phyloP scores from a whole-genome alignment of 2,888 invertebrate species.

The Tachina fera region DNA sequence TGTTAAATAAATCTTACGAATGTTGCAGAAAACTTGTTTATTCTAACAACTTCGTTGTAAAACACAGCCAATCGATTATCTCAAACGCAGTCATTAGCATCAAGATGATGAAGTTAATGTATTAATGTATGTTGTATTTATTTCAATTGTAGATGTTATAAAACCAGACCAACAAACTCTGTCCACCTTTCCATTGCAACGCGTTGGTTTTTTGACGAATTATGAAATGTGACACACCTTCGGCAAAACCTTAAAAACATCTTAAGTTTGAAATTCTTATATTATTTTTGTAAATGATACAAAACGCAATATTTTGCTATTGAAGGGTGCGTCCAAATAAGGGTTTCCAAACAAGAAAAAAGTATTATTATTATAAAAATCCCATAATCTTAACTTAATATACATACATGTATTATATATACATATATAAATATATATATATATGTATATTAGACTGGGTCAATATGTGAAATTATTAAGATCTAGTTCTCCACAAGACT shows the following conservation, averaged over 20 bases:
- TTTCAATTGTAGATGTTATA: constrained; percentile 52
- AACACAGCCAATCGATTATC: constrained; percentile 45
- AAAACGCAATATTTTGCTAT: constrained; percentile 56
- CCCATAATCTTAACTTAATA: too few relatives aligned
- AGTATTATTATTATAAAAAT: too few relatives aligned
- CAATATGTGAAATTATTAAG: too few relatives aligned
- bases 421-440: too few relatives aligned
- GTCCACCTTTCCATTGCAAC: constrained; percentile 62
- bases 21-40: neutral
- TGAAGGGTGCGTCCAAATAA: constrained; percentile 53
- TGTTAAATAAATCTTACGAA: neutral
- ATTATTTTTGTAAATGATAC: constrained; percentile 19
- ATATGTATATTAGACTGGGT: too few relatives aligned
- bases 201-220: constrained; percentile 68
- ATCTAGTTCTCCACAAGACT: too few relatives aligned
- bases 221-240: constrained; percentile 74
- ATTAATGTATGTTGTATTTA: neutral
- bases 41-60: neutral
- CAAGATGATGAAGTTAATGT: too few relatives aligned
- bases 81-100: constrained; percentile 47
- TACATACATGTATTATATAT: too few relatives aligned
- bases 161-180: constrained; percentile 54
- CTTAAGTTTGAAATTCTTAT: constrained; percentile 7
- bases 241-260: constrained; percentile 57
- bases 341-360: neutral